Conservation (phyloP, 2,797 vertebrate species). For the Poecilia gillii region DNA sequence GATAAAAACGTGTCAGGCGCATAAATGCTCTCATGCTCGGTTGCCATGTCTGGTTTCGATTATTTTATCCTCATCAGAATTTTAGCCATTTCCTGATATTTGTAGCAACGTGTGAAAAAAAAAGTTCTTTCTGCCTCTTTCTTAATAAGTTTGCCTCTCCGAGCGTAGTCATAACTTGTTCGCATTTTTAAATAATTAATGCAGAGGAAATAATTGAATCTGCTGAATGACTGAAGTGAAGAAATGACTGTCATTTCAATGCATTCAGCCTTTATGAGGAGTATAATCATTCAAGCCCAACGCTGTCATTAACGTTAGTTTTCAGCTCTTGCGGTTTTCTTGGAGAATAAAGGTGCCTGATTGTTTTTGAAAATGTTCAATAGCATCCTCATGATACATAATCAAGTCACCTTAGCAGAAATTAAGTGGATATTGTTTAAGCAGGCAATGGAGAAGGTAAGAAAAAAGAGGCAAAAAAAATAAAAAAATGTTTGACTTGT, state of each 20-base stretch:
- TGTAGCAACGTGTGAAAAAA: too few species aligned
- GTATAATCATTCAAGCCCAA: constrained; percentile 46
- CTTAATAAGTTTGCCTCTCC: constrained; percentile 32
- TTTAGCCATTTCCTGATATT: background rate
- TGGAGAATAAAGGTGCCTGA: constrained; percentile 32
- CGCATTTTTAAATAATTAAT: constrained; percentile 41
- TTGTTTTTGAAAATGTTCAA: constrained; percentile 30
- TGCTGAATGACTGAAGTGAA: constrained; percentile 44
- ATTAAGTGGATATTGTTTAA: background rate
- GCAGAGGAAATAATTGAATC: constrained; percentile 54
- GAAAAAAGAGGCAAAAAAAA: background rate
- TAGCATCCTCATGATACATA: constrained; percentile 19
- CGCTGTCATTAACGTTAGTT: constrained; percentile 44
- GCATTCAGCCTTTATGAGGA: constrained; percentile 39
- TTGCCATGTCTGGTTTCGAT: background rate
- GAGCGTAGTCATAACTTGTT: constrained; percentile 39
- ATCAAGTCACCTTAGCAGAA: background rate
- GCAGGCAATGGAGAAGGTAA: background rate
- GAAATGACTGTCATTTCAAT: constrained; percentile 51
- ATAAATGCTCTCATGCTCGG: background rate
- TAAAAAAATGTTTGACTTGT: background rate
- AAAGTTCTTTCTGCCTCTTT: constrained; percentile 3
- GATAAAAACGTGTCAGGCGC: background rate
- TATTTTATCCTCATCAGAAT: background rate
- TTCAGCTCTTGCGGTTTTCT: constrained; percentile 10